A percentile compares a stretch with the other conserved stretches of the same genome.
Evolutionary conservation across 2,113 vertebrate genomes (phyloP).

Genomic region (Ciconia stormi): DNA sequence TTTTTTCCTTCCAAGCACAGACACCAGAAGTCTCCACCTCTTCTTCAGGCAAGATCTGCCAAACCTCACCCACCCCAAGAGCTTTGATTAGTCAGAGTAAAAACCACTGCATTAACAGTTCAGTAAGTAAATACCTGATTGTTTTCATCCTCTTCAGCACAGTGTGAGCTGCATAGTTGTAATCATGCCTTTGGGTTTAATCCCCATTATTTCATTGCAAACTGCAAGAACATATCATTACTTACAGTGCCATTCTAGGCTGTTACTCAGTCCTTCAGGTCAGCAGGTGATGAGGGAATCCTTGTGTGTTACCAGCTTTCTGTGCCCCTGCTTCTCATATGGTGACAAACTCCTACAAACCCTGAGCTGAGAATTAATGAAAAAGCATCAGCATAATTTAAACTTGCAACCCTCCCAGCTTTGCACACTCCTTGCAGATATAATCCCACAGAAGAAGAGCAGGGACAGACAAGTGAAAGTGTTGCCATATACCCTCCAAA

Average conservation of each 20-base stretch:
- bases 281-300: background rate
- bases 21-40: background rate
- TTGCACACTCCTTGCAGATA: background rate
- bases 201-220: constrained; percentile 13
- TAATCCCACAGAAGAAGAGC: background rate
- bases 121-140: background rate
- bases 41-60: background rate
- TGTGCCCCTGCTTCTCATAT: background rate
- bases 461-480: background rate
- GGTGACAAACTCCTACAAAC: background rate
- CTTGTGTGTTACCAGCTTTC: background rate
- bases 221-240: constrained; percentile 30
- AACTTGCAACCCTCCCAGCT: background rate
- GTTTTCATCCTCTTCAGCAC: constrained; percentile 19
- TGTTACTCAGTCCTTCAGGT: background rate
- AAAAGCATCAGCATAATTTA: background rate
- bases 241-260: background rate
- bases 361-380: background rate
- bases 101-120: background rate
- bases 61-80: background rate
- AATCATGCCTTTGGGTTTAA: constrained; percentile 31
- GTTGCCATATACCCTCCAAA: background rate
- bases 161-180: background rate
- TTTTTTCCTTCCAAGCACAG: background rate
- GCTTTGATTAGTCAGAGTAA: background rate